phyloP scores from a whole-genome alignment of 2,113 vertebrate species.

The Myiagra hebetior region DNA sequence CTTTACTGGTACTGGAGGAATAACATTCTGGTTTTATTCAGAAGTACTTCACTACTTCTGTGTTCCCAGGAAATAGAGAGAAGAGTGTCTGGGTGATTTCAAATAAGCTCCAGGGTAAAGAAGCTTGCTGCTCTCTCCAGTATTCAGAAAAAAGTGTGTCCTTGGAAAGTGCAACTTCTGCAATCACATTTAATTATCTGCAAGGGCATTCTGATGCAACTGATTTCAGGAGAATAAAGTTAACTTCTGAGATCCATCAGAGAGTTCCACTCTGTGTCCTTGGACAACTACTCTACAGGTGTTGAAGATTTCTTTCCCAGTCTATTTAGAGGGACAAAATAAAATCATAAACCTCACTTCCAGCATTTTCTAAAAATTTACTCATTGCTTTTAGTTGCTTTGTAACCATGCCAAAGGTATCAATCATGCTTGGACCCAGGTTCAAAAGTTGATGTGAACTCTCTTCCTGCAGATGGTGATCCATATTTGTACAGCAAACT shows the following conservation, averaged over 20 bases:
- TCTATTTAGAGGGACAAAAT: background rate
- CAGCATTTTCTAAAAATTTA: background rate
- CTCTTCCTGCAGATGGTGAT: background rate
- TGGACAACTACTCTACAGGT: background rate
- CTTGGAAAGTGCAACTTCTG: background rate
- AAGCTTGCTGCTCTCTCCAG: background rate
- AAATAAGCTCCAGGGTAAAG: background rate
- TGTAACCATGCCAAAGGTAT: background rate
- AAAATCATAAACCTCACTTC: background rate
- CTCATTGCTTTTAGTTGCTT: background rate
- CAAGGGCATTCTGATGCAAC: background rate
- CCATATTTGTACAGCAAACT: background rate
- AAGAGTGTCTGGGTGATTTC: background rate
- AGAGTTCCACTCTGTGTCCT: background rate
- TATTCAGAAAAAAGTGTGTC: background rate
- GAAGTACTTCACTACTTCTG: background rate
- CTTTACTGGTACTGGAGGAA: background rate
- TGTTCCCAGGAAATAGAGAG: background rate
- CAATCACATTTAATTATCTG: background rate
- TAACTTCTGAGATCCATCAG: background rate
- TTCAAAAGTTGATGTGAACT: background rate
- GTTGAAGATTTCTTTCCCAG: background rate
- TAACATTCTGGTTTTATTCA: background rate
- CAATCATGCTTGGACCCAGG: background rate
- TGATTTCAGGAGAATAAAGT: background rate